Base-by-base conservation (phyloP, 30 jellyfish, hydroid and myxozoan genomes). In the Phacellophora camtschatica region DNA sequence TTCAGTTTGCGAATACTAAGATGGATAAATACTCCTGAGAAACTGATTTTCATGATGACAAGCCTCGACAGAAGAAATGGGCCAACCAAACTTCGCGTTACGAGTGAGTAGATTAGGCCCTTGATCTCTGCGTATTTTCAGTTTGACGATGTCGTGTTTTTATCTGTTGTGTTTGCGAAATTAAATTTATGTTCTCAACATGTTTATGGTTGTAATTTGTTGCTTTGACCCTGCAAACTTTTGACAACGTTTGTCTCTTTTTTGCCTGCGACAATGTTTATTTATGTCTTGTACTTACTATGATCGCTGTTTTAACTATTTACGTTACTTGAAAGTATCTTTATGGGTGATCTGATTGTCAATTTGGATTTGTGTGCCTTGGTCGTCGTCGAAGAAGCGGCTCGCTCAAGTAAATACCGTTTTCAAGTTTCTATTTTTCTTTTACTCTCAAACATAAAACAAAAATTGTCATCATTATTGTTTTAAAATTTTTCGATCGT, bases 51-150 rank as follows among this genome's bases (percentile, higher is more conserved):
- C 31, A 54, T 41, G 25, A 80, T 80, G 91, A 80, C 78, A n/a
- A 80, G 91, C 75, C 72, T 62, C 35, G 91, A 80, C 28, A 69
- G 62, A 5, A 61, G 91, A 50, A 64, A 66, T 66, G 91, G 57
- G 0, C 91, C 91, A 2, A 80, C 72, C 30, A 80, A 80, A 41
- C 91, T 80, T 9, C 81, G 91, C 32, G 91, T 80, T 22, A 80
- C 91, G 61, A 71, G 91, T 80, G 36, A 80, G 91, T 80, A 27
- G 85, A 71, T 71, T 71, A 80, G 91, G 91, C 91, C 91, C 18
- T 27, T 18, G n/a, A n/a, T 28, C 24, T 46, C 61, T 46, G 61
- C 28, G 28, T n/a, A n/a, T n/a, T n/a, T n/a, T 11, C 37, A 24
- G 46, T 39, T 15, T 71, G 31, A 23, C 31, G 74, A 22, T 33